A percentile compares a stretch with the other conserved stretches of the same genome.
Conservation (phyloP, 2,888 invertebrate genomes). For the Clusia tigrina region DNA sequence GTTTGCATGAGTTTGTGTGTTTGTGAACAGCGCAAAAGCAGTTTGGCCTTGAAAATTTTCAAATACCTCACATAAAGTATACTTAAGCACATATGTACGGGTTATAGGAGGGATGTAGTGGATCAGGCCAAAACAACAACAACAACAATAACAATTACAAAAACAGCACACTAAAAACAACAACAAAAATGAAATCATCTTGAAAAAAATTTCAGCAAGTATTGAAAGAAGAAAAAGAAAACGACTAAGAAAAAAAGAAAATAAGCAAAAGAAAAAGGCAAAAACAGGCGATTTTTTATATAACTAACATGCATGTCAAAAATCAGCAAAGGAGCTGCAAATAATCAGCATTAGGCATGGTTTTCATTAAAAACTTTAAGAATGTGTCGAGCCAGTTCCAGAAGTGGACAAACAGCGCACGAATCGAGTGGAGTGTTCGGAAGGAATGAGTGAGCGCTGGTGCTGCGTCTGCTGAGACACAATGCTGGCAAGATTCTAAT, state of each 20-base stretch:
- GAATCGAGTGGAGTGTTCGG: too few species aligned
- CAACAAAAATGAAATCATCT: background rate
- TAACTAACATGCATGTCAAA: background rate
- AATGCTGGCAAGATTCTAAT: too few species aligned
- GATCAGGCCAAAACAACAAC: slow-evolving; percentile 40
- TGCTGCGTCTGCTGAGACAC: too few species aligned
- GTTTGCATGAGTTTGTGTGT: background rate
- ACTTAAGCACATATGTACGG: slow-evolving; percentile 32
- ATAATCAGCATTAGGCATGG: slow-evolving; percentile 21
- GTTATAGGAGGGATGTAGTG: slow-evolving; percentile 26
- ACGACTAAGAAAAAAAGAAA: background rate
- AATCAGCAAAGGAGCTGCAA: slow-evolving; percentile 4
- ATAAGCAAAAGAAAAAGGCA: background rate
- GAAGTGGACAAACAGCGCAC: slow-evolving; percentile 6
- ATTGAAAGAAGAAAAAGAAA: background rate
- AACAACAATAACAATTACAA: slow-evolving; percentile 46
- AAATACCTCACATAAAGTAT: slow-evolving; percentile 27
- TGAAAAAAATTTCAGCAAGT: slow-evolving; percentile 4
- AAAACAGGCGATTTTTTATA: too few species aligned
- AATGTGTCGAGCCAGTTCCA: slow-evolving; percentile 14
- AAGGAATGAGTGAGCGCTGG: too few species aligned
- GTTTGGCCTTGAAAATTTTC: slow-evolving; percentile 38
- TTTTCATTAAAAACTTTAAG: slow-evolving; percentile 19
- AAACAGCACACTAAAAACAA: background rate
- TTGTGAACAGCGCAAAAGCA: slow-evolving; percentile 12